A percentile compares a stretch with the other conserved stretches of the same genome.
These are phyloP conservation scores for Clitarchus hookeri DNA, from an alignment of 2,888 invertebrate genomes.

Conservation along the genomic window DNA sequence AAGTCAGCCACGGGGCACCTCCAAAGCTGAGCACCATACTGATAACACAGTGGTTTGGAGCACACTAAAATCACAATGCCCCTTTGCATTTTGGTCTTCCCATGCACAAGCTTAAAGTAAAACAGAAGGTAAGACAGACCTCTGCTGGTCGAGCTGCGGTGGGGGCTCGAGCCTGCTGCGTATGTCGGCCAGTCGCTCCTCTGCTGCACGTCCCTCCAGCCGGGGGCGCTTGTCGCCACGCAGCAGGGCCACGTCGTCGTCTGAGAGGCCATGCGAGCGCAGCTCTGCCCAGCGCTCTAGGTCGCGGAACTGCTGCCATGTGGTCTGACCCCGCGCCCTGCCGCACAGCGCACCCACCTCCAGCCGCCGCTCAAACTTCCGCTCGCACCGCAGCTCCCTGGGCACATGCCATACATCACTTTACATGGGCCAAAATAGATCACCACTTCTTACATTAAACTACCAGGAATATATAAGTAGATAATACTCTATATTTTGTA, in stretches of 20 bases:
- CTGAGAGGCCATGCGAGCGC: slow-evolving; percentile 57
- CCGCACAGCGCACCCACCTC: slow-evolving; percentile 47
- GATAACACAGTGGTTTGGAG: too few relatives aligned
- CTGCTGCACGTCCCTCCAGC: background rate
- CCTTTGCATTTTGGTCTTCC: too few relatives aligned
- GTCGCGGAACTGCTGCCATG: slow-evolving; percentile 56
- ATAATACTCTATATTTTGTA: too few relatives aligned
- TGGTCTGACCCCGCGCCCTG: slow-evolving; percentile 56
- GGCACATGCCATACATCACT: too few relatives aligned
- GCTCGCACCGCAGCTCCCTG: slow-evolving; percentile 44
- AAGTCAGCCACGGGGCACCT: too few relatives aligned
- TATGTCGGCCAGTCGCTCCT: background rate
- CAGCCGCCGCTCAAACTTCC: slow-evolving; percentile 45
- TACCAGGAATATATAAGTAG: too few relatives aligned
- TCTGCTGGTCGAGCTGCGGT: background rate
- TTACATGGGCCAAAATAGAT: too few relatives aligned
- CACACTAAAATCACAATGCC: too few relatives aligned
- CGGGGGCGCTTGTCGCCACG: slow-evolving; percentile 29
- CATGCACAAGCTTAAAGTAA: too few relatives aligned
- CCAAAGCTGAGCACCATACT: too few relatives aligned
- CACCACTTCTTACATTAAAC: too few relatives aligned
- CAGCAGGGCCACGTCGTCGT: slow-evolving; percentile 59
- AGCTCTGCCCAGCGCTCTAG: slow-evolving; percentile 54
- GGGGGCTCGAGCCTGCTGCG: background rate
- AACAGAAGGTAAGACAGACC: too few relatives aligned